phyloP scores from a whole-genome alignment of 2,797 vertebrate genomes.

The Phylloscopus collybita region DNA sequence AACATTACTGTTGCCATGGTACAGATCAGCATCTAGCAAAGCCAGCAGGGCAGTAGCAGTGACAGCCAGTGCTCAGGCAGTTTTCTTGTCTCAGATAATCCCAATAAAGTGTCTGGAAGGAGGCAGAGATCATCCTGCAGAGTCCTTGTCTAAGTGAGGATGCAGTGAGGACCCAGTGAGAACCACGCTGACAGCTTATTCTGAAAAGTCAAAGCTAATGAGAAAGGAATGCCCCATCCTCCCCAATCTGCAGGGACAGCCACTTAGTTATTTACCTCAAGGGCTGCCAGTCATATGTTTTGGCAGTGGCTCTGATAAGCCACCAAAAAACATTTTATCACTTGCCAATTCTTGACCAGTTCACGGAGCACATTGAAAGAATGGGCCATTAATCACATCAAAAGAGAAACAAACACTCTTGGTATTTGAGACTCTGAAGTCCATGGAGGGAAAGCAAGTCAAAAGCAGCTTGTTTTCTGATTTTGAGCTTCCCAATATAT shows the following conservation, averaged over 20 bases:
- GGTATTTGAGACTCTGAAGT: not conserved
- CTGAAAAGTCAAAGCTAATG: not conserved
- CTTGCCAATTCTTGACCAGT: not conserved
- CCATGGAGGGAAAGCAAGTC: not conserved
- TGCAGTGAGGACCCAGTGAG: not conserved
- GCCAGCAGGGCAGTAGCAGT: not conserved
- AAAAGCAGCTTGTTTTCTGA: not conserved
- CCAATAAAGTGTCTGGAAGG: not conserved
- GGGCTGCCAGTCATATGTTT: not conserved
- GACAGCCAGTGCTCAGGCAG: not conserved
- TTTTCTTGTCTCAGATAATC: not conserved
- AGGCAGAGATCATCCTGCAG: not conserved
- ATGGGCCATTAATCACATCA: not conserved
- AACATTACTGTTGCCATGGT: constrained; percentile 4
- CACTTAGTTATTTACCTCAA: not conserved
- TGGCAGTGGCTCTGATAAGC: not conserved
- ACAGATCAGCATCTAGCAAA: not conserved
- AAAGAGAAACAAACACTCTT: not conserved
- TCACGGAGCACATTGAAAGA: not conserved
- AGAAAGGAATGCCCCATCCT: not conserved
- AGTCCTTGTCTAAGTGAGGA: not conserved
- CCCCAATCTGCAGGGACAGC: not conserved
- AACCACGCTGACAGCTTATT: rapidly evolving
- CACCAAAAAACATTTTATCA: not conserved
- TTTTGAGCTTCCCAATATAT: not conserved